phyloP scores from a whole-genome alignment of 2,888 invertebrate species.

The Pyrrhosoma nymphula region DNA sequence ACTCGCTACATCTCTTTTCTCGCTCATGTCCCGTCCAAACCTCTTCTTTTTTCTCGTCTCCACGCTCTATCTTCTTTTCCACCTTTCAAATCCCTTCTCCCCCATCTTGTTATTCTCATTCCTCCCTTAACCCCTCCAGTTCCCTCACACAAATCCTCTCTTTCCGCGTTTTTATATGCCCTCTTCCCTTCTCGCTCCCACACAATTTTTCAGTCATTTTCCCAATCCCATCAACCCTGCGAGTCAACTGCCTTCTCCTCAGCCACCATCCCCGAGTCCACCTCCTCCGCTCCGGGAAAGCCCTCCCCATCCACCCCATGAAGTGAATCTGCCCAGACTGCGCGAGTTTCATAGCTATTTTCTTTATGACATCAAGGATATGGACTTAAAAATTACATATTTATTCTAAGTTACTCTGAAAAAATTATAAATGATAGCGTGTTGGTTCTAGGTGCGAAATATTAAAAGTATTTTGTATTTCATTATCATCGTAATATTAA shows the following conservation, averaged over 20 bases:
- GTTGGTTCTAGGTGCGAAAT: too few species aligned
- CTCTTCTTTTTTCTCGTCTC: neutral
- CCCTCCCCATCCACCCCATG: neutral
- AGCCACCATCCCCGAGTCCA: neutral
- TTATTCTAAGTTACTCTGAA: too few species aligned
- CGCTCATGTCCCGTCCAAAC: too few species aligned
- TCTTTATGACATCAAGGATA: too few species aligned
- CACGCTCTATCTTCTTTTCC: neutral
- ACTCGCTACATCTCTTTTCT: neutral
- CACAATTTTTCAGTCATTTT: constrained; percentile 10
- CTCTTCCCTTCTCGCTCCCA: neutral
- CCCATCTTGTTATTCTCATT: neutral
- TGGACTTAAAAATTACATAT: too few species aligned
- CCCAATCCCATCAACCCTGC: constrained; percentile 2
- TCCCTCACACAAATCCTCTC: neutral
- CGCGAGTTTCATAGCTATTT: too few species aligned
- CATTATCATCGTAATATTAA: too few species aligned
- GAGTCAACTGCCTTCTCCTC: neutral
- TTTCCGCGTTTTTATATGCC: neutral
- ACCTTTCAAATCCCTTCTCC: neutral
- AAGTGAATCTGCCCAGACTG: too few species aligned
- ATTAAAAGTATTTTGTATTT: too few species aligned
- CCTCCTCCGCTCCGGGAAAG: neutral
- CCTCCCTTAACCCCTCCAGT: neutral
- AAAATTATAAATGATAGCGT: too few species aligned